Conservation (phyloP, 2,797 vertebrate species). For the Sebastes elongatus region DNA sequence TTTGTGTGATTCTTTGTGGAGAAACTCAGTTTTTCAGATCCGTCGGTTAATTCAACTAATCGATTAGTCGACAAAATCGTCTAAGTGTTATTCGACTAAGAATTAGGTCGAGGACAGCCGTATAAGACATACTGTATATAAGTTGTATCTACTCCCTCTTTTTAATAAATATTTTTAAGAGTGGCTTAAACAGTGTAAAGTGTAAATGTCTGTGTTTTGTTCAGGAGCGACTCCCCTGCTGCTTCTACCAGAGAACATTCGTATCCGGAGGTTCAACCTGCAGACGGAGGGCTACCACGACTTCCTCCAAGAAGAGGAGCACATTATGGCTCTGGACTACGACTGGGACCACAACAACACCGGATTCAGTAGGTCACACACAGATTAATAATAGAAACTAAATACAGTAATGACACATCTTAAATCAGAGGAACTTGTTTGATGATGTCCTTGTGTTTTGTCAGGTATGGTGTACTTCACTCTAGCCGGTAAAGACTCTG, state of each 20-base stretch:
- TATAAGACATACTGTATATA: background rate
- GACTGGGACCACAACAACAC: conserved; percentile 92
- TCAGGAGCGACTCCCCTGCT: conserved; percentile 87
- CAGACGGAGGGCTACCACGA: conserved; percentile 89
- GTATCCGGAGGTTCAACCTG: conserved; percentile 90
- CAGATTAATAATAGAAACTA: background rate
- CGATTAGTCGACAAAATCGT: too few species aligned
- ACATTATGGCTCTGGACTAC: conserved; percentile 90
- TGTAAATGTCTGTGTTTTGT: background rate
- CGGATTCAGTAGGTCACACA: conserved; percentile 83
- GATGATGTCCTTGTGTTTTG: background rate
- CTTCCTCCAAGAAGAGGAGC: conserved; percentile 89
- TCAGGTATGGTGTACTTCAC: conserved; percentile 93
- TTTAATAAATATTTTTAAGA: background rate
- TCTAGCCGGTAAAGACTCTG: conserved; percentile 82
- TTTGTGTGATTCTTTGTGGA: too few species aligned
- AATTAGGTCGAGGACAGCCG: too few species aligned
- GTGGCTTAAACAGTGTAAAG: background rate
- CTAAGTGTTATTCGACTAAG: too few species aligned
- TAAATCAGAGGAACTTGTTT: background rate
- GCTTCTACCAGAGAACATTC: conserved; percentile 90
- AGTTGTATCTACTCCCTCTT: background rate
- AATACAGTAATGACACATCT: background rate
- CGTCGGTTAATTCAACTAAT: too few species aligned
- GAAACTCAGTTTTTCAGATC: too few species aligned